Evolutionary conservation across 2,113 vertebrate species (phyloP).

Genomic region (Coptodon bakossiorum): DNA sequence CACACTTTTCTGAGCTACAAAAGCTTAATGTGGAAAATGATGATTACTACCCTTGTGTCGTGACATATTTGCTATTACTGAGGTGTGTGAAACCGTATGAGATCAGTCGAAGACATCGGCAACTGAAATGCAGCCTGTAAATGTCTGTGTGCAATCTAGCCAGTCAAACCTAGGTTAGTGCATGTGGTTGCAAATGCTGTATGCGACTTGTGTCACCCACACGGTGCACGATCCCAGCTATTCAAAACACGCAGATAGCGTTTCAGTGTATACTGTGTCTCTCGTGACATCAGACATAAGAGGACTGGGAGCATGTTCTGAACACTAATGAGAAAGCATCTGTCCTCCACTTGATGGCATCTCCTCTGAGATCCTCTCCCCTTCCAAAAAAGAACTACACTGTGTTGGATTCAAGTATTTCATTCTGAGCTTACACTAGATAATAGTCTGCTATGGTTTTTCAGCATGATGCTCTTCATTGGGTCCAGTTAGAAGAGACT

Average conservation of each 20-base stretch:
- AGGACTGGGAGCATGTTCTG: neutral
- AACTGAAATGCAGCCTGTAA: neutral
- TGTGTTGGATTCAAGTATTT: constrained; percentile 10
- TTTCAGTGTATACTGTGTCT: constrained; percentile 39
- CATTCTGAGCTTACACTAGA: constrained; percentile 5
- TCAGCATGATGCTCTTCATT: neutral
- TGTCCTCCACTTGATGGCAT: constrained; percentile 11
- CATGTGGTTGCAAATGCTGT: neutral
- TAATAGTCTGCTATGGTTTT: constrained; percentile 1
- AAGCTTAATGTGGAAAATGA: neutral
- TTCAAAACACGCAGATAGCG: constrained; percentile 29
- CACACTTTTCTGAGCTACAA: neutral
- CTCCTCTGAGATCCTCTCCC: neutral
- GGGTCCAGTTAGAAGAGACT: constrained; percentile 64
- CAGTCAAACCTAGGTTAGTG: neutral
- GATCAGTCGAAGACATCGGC: neutral
- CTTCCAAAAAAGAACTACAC: neutral
- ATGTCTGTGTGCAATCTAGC: neutral
- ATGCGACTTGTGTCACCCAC: constrained; percentile 2
- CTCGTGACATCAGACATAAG: constrained; percentile 6
- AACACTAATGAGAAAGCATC: neutral
- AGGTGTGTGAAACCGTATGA: neutral
- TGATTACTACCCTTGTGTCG: neutral
- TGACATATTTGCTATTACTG: neutral
- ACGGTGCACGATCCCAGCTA: neutral